These are phyloP conservation scores for Tragelaphus oryx DNA, from an alignment of 2,797 vertebrate genomes.

Conservation along the genomic window DNA sequence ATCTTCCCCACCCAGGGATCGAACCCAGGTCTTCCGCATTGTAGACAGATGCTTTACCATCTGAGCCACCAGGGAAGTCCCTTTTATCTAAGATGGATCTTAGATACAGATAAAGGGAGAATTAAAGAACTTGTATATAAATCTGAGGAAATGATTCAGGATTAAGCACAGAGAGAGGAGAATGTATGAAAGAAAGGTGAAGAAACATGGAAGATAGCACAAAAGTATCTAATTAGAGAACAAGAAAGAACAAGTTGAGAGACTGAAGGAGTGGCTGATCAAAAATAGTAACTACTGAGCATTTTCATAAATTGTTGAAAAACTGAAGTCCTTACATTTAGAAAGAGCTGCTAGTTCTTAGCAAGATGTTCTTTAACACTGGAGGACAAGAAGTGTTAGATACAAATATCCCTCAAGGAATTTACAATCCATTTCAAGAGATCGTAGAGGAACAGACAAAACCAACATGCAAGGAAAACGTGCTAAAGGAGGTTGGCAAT, in stretches of 20 bases:
- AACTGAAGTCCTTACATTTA: not conserved
- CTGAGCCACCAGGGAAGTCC: too few species aligned
- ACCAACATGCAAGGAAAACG: not conserved
- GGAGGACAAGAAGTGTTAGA: not conserved
- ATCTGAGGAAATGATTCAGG: conserved; percentile 26
- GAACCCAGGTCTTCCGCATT: too few species aligned
- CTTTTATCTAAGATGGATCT: not conserved
- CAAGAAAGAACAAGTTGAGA: not conserved
- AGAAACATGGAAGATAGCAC: not conserved
- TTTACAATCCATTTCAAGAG: not conserved
- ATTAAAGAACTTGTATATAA: not conserved
- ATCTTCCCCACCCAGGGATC: too few species aligned
- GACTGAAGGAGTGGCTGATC: not conserved
- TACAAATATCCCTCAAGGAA: not conserved
- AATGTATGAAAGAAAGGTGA: not conserved
- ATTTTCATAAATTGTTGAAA: not conserved
- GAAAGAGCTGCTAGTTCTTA: not conserved
- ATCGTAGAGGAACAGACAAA: not conserved
- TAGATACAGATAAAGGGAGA: conserved; percentile 13
- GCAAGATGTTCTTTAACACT: not conserved
- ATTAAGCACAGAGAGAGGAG: not conserved
- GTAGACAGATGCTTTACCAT: too few species aligned
- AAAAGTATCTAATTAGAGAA: not conserved
- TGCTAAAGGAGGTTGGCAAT: not conserved
- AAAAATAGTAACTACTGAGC: not conserved